A percentile compares a stretch with the other conserved stretches of the same genome.
Conservation (phyloP, 2,113 vertebrate species). For the Psilopsiagon aymara region DNA sequence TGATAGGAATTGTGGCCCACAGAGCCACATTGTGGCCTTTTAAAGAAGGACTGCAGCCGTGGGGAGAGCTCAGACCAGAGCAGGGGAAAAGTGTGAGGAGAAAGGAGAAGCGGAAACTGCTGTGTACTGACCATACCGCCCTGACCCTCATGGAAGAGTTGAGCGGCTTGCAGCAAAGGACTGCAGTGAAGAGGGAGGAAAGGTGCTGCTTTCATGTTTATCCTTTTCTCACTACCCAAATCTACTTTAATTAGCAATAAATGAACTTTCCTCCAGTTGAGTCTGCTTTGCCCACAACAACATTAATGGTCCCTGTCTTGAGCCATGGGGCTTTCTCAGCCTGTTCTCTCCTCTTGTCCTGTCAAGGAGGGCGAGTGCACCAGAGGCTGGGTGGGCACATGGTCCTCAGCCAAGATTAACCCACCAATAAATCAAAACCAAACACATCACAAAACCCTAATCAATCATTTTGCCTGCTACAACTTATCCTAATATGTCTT, state of each 20-base stretch:
- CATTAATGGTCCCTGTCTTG: fast-evolving
- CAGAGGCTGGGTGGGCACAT: background rate
- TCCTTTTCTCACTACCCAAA: background rate
- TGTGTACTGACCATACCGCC: fast-evolving
- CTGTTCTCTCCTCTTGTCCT: background rate
- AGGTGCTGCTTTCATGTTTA: background rate
- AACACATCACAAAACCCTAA: background rate
- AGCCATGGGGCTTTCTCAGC: background rate
- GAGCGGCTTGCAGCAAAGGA: background rate
- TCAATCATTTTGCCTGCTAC: background rate
- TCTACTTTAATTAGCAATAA: background rate
- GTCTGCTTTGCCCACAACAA: fast-evolving
- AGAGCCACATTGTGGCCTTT: background rate
- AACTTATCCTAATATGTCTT: background rate
- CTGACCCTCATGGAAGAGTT: fast-evolving
- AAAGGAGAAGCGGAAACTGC: no score
- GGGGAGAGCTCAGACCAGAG: background rate
- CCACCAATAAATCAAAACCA: background rate
- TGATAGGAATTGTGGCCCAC: background rate
- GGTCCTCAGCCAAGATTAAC: background rate
- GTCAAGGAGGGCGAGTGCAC: background rate
- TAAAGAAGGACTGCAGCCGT: background rate
- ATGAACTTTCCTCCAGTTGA: background rate
- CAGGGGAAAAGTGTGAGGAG: background rate
- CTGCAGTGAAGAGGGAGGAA: background rate